Conservation (phyloP, 2,113 vertebrate genomes). For the Petrocephalus microphthalmus region DNA sequence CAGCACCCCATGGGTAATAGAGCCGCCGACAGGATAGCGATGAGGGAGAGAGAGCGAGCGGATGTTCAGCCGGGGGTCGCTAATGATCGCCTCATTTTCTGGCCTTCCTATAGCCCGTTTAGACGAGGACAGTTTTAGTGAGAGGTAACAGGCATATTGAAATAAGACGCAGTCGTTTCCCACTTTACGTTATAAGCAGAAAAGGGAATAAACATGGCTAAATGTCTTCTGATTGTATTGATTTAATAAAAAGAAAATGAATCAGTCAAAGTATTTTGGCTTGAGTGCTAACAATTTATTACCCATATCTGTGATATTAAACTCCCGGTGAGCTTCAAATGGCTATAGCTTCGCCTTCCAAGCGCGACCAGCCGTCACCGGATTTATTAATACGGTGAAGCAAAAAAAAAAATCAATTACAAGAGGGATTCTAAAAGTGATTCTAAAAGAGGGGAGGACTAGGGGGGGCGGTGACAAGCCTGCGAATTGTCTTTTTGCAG, state of each 20-base stretch:
- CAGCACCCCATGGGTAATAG: neutral
- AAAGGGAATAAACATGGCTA: constrained; percentile 30
- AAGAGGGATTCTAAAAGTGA: constrained; percentile 47
- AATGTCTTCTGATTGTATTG: constrained; percentile 26
- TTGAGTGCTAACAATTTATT: constrained; percentile 45
- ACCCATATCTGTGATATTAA: constrained; percentile 45
- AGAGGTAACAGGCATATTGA: neutral
- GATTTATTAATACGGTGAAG: constrained; percentile 51
- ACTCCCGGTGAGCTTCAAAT: constrained; percentile 47
- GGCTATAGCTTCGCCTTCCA: constrained; percentile 35
- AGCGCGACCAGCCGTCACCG: constrained; percentile 17
- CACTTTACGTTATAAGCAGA: neutral
- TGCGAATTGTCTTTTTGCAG: too few species aligned
- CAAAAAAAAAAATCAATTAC: constrained; percentile 51
- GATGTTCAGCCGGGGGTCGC: neutral
- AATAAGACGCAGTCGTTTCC: neutral
- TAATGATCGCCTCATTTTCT: neutral
- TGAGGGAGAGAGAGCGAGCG: neutral
- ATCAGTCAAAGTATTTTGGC: constrained; percentile 45
- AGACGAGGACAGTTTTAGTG: neutral
- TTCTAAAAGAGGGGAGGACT: constrained; percentile 30
- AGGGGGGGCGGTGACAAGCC: constrained; percentile 20
- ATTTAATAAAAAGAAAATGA: constrained; percentile 37
- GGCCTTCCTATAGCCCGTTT: neutral
- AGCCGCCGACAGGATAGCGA: neutral